phyloP scores from a whole-genome alignment of 2,888 invertebrate genomes.

The Yponomeuta malinellus region DNA sequence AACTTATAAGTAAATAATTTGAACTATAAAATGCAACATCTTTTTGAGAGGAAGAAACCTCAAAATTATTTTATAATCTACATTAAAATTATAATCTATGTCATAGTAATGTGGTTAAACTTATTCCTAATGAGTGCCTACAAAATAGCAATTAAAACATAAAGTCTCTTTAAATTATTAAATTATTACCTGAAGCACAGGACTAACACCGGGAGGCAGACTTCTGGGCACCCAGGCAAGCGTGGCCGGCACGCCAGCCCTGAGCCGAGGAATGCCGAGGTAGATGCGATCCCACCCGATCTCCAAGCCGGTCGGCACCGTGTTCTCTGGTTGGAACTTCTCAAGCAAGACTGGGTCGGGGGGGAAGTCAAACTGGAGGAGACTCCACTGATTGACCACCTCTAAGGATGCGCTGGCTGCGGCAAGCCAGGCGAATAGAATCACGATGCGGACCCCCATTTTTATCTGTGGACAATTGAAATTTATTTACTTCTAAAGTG shows the following conservation, averaged over 20 bases:
- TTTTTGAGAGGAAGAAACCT: too few relatives aligned
- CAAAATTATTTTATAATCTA: too few relatives aligned
- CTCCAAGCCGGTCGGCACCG: conserved; percentile 86
- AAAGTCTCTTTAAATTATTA: too few relatives aligned
- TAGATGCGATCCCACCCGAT: conserved; percentile 83
- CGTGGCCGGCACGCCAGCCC: conserved; percentile 86
- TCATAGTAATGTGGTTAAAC: too few relatives aligned
- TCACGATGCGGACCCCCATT: conserved; percentile 40
- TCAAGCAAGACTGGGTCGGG: conserved; percentile 74
- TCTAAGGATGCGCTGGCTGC: conserved; percentile 69
- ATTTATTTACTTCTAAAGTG: background rate
- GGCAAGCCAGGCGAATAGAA: conserved; percentile 47
- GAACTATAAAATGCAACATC: too few relatives aligned
- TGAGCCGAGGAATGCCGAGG: conserved; percentile 83
- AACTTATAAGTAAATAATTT: background rate
- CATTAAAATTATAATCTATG: too few relatives aligned
- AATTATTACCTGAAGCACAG: conserved; percentile 76
- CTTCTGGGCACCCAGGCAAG: conserved; percentile 81
- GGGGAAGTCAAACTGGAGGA: conserved; percentile 80
- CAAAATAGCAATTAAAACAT: too few relatives aligned
- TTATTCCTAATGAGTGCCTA: too few relatives aligned
- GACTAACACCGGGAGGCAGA: conserved; percentile 79
- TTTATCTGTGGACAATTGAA: conserved; percentile 1
- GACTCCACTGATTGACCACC: conserved; percentile 81
- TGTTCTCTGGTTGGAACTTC: conserved; percentile 82